These are phyloP conservation scores for Pongo pygmaeus DNA, from an alignment of 2,113 vertebrate species.

Conservation along the genomic window DNA sequence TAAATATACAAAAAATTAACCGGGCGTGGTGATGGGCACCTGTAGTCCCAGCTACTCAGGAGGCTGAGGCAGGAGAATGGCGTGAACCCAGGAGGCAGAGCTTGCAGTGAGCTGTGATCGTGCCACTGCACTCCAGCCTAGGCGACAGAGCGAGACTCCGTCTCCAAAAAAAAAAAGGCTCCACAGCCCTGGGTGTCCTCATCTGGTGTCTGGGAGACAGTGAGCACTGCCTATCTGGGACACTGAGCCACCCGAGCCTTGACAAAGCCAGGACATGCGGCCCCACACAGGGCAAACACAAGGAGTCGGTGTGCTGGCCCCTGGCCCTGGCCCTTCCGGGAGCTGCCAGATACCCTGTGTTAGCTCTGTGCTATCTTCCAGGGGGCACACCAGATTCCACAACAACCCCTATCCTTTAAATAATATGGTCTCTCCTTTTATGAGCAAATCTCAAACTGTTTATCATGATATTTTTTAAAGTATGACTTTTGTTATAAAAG, in stretches of 20 bases:
- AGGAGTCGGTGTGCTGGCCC: no score
- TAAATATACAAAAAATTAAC: no score
- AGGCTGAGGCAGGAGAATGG: no score
- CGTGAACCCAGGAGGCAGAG: no score
- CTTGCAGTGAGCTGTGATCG: no score
- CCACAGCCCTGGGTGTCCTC: neutral
- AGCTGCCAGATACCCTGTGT: neutral
- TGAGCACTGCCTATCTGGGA: neutral
- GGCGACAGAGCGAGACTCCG: no score
- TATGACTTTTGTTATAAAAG: neutral
- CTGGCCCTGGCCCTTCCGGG: neutral
- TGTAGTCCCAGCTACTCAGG: no score
- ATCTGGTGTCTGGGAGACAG: neutral
- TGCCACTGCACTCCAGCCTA: no score
- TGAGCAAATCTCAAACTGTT: neutral
- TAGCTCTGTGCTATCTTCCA: neutral
- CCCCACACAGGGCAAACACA: neutral
- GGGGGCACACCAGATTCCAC: no score
- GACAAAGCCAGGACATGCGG: neutral
- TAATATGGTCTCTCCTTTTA: neutral
- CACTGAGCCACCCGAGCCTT: neutral
- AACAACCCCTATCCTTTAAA: neutral
- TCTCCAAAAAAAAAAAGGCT: no score
- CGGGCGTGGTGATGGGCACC: no score
- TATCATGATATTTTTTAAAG: neutral